phyloP scores from a whole-genome alignment of 2,113 vertebrate genomes.

The Balaenoptera acutorostrata region DNA sequence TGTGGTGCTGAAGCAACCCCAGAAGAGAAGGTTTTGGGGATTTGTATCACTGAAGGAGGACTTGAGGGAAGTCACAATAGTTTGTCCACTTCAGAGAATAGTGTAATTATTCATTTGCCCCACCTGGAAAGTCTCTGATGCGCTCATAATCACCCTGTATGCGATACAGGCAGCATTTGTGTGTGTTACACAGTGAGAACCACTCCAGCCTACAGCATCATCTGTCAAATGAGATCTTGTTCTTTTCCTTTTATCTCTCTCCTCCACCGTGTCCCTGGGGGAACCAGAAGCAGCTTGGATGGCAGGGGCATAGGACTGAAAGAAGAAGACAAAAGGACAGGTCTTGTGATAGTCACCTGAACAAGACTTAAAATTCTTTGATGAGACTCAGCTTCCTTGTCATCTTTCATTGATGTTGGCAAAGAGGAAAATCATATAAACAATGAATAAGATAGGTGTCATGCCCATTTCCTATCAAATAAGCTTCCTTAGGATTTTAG shows the following conservation, averaged over 20 bases:
- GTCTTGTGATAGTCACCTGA: background rate
- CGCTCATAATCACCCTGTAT: background rate
- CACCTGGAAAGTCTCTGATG: background rate
- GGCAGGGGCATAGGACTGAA: background rate
- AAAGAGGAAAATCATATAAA: background rate
- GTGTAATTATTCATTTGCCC: background rate
- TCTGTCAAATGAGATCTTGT: background rate
- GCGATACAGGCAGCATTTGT: background rate
- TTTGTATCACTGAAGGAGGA: background rate
- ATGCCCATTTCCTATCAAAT: background rate
- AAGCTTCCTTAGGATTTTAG: background rate
- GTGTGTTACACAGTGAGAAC: background rate
- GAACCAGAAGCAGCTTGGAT: background rate
- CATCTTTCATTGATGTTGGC: background rate
- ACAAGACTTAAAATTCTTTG: background rate
- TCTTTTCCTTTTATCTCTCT: background rate
- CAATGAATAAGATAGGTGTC: background rate
- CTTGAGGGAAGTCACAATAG: background rate
- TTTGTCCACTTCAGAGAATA: background rate
- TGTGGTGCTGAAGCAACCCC: background rate
- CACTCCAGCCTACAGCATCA: background rate
- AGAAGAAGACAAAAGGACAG: background rate
- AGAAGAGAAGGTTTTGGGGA: background rate
- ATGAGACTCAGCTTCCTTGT: background rate
- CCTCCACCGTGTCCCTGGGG: fast-evolving